These are phyloP conservation scores for Oreochromis mossambicus DNA, from an alignment of 2,797 vertebrate species.

Conservation along the genomic window DNA sequence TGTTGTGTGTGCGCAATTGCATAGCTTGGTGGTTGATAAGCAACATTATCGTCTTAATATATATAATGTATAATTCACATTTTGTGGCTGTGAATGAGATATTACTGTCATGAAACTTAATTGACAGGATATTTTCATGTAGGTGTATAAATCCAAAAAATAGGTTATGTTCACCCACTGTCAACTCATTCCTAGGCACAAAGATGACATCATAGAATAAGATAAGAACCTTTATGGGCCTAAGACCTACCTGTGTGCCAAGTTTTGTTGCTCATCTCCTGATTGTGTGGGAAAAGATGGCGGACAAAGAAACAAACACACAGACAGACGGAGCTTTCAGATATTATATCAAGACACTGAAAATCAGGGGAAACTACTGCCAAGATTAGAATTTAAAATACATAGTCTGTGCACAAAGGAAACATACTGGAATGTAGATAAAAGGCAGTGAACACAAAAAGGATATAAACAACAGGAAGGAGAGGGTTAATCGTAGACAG, in stretches of 20 bases:
- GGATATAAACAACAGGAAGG: not conserved
- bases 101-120: not conserved
- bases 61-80: not conserved
- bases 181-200: not conserved
- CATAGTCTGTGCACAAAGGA: not conserved
- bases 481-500: not conserved
- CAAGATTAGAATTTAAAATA: not conserved
- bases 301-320: not conserved
- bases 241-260: not conserved
- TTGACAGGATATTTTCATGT: not conserved
- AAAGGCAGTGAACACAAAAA: not conserved
- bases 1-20: not conserved
- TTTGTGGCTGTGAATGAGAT: not conserved
- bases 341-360: not conserved
- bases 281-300: not conserved
- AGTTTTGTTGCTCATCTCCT: not conserved
- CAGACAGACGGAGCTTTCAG: not conserved
- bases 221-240: not conserved
- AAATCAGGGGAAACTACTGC: not conserved
- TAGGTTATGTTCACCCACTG: not conserved
- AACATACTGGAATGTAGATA: not conserved
- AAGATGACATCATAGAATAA: not conserved
- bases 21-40: not conserved
- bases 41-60: not conserved
- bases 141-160: not conserved